Conservation (phyloP, 1,140 invertebrate species). For the Drosophila kohkoa region DNA sequence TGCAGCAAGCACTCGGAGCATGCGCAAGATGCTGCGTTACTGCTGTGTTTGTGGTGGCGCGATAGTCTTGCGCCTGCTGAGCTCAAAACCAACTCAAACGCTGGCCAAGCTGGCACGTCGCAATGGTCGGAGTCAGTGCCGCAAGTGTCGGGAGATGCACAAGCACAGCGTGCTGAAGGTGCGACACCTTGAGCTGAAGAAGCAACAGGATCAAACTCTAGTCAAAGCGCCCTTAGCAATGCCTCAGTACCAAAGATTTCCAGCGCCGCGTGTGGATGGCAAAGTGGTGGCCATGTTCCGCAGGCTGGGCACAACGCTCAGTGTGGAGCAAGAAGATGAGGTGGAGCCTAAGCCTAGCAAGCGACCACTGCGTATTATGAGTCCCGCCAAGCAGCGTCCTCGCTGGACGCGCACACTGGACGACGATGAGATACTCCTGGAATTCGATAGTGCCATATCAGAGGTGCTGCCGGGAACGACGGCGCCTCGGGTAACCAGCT, state of each 20-base stretch:
- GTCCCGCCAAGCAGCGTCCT: constrained; percentile 66
- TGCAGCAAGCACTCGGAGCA: constrained; percentile 23
- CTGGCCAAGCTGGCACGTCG: constrained; percentile 17
- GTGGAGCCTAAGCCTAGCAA: constrained; percentile 9
- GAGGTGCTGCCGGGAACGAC: constrained; percentile 69
- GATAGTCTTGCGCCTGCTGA: constrained; percentile 37
- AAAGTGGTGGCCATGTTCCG: constrained; percentile 82
- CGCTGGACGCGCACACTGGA: constrained; percentile 72
- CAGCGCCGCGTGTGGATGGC: constrained; percentile 72
- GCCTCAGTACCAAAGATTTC: constrained; percentile 67
- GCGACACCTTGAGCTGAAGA: constrained; percentile 39
- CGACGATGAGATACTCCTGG: constrained; percentile 76
- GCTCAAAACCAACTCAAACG: not conserved
- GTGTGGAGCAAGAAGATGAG: constrained; percentile 9
- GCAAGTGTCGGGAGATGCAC: constrained; percentile 47
- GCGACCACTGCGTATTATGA: constrained; percentile 67
- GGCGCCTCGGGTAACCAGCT: constrained; percentile 17
- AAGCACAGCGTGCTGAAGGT: constrained; percentile 39
- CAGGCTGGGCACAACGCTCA: constrained; percentile 75
- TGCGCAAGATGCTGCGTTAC: constrained; percentile 49
- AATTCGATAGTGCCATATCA: constrained; percentile 79
- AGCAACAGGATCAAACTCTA: constrained; percentile 1
- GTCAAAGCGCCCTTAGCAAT: not conserved
- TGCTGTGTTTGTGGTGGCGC: constrained; percentile 39
- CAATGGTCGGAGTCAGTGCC: constrained; percentile 35